A percentile compares a stretch with the other conserved stretches of the same genome.
phyloP scores from a whole-genome alignment of 2,113 vertebrate genomes.

The Myrmophylax atrothorax region DNA sequence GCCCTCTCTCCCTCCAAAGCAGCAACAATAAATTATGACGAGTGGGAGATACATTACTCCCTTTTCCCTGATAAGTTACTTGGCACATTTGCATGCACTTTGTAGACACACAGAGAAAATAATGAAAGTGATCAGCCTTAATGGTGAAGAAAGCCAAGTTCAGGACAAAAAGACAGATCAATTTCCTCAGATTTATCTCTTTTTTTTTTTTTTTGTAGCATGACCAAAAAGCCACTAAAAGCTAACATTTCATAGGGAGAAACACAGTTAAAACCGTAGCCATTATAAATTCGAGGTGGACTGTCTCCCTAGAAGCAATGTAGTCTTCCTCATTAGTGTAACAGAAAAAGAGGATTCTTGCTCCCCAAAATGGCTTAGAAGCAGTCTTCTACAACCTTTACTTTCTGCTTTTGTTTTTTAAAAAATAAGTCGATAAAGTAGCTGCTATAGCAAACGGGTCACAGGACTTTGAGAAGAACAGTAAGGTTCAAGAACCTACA shows the following conservation, averaged over 20 bases:
- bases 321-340: not conserved
- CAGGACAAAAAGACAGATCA: not conserved
- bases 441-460: not conserved
- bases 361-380: not conserved
- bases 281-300: not conserved
- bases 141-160: not conserved
- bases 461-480: conserved; percentile 2
- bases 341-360: not conserved
- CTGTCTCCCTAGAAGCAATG: not conserved
- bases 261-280: not conserved
- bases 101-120: not conserved
- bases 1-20: not conserved
- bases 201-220: not conserved
- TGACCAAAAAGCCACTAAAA: not conserved
- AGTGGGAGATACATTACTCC: not conserved
- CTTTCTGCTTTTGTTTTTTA: not conserved
- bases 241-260: not conserved
- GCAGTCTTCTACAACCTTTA: not conserved
- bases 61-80: not conserved
- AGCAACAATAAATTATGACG: not conserved
- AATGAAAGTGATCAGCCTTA: not conserved
- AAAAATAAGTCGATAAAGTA: not conserved
- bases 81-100: not conserved
- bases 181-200: not conserved
- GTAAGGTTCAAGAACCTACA: conserved; percentile 40